Conservation (phyloP, 2,797 vertebrate genomes). For the Onychomys leucogaster region DNA sequence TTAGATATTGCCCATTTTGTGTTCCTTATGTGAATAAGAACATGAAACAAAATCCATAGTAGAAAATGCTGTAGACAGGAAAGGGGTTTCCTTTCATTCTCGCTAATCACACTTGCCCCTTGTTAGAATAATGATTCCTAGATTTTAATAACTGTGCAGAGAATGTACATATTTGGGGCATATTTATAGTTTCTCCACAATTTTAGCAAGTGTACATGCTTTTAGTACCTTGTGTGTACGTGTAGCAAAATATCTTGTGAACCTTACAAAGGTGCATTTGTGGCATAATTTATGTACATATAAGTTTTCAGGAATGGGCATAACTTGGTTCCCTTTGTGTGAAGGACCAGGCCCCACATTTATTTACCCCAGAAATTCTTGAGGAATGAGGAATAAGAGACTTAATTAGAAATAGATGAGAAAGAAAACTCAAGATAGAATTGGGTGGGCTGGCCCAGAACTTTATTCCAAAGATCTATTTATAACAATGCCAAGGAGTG, state of each 20-base stretch:
- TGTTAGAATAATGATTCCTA: not conserved
- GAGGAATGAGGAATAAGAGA: no score
- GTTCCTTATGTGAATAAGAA: constrained; percentile 24
- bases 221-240: not conserved
- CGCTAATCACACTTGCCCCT: not conserved
- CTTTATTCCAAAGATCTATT: no score
- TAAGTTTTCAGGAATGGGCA: not conserved
- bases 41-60: not conserved
- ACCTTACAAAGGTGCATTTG: not conserved
- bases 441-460: no score
- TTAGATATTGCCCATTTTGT: not conserved
- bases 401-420: no score
- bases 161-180: not conserved
- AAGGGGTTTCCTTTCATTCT: not conserved
- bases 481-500: no score
- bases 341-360: no score
- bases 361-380: no score
- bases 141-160: constrained; percentile 10
- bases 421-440: no score
- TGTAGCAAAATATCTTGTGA: not conserved
- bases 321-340: constrained; percentile 1
- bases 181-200: constrained; percentile 37
- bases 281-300: not conserved
- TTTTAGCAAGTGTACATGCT: not conserved
- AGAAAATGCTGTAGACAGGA: not conserved